These are phyloP conservation scores for Glyphotaelius pellucidus DNA, from an alignment of 2,888 invertebrate species.

Conservation along the genomic window DNA sequence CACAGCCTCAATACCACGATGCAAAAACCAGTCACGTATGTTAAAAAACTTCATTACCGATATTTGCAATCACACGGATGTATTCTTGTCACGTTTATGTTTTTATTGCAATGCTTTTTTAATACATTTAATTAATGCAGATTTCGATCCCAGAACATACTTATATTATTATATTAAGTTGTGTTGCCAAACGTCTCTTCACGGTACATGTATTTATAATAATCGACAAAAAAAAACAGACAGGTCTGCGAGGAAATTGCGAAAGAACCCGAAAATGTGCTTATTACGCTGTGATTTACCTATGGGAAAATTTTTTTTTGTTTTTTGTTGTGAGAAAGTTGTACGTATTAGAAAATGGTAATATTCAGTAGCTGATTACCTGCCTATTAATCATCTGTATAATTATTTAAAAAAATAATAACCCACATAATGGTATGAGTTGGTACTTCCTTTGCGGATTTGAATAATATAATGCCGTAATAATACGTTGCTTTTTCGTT, in stretches of 20 bases:
- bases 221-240: neutral
- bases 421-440: neutral
- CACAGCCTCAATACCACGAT: neutral
- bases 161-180: neutral
- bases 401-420: neutral
- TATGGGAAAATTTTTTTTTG: neutral
- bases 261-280: neutral
- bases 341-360: neutral
- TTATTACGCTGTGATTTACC: neutral
- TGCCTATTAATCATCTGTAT: neutral
- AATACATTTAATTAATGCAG: constrained; percentile 23
- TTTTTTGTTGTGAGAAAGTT: neutral
- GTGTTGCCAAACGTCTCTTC: neutral
- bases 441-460: neutral
- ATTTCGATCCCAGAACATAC: constrained; percentile 12
- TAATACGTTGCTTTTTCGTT: neutral
- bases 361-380: neutral
- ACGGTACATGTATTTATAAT: neutral
- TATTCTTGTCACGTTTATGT: constrained; percentile 32
- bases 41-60: constrained; percentile 16
- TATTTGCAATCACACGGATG: constrained; percentile 27
- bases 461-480: neutral
- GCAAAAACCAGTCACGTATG: constrained; percentile 21
- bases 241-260: constrained; percentile 19
- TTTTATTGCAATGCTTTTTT: constrained; percentile 9